Evolutionary conservation across 2,888 invertebrate genomes (phyloP), one percentile per base, ranked within the genome.

Genomic region (Lamellibrachia columna): DNA sequence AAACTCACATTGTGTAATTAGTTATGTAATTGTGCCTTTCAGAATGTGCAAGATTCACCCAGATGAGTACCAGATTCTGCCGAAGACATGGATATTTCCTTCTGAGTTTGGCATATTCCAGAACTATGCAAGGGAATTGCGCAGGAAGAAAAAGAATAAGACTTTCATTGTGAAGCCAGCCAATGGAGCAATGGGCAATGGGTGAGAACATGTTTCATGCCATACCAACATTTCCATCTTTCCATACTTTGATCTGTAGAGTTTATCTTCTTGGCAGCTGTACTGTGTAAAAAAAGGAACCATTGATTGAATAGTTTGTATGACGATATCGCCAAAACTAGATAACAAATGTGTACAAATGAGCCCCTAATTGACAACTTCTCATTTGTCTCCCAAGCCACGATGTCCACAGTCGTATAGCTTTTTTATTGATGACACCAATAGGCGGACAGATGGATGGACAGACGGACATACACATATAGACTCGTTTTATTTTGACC

Each of bases 101-200:
- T 94, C 96, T 7, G 96, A 96, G 92, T 95, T 95, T 93, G 95
- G 95, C 92, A 93, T 94, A 7, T 94, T 96, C 92, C 95, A 95
- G 93, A 96, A 95, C 92, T 95, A 96, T 93, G 95, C 95, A 75
- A 96, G 95, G 92, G 96, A 96, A 91, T 94, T 96, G 93, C 95
- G 95, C 93, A 95, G 95, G 92, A 95, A 95, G 94, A 96, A 96
- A 93, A 96, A 96, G 94, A 93, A 93, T 91, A 95, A 94, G 93
- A 96, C 96, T 22, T 96, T 95, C 94, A 96, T 96, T 92, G 94
- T 95, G 52, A 96, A 96, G 94, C 96, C 96, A 7, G 94, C 96
- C 11, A 96, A 96, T 95, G 96, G 96, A 92, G 96, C 96, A 90
- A 96, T 96, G 95, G 96, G 96, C 60, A 96, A 96, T 94, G 96